phyloP scores from a whole-genome alignment of 2,797 vertebrate genomes.

The Pangasius sanitwongsei region DNA sequence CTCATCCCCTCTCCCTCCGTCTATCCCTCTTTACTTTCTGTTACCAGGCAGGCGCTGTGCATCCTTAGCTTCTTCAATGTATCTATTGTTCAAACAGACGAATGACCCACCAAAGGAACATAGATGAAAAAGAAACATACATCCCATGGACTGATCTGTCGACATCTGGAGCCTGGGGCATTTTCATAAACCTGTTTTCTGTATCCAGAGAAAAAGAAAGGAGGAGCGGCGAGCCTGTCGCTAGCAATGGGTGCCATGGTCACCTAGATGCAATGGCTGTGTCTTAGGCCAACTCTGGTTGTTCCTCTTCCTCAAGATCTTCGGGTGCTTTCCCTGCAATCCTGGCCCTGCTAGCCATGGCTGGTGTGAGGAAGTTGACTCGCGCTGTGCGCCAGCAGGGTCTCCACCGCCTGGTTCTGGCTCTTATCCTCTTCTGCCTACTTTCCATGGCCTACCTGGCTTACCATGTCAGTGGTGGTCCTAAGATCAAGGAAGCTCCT shows the following conservation, averaged over 20 bases:
- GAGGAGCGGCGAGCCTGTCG: constrained; percentile 38
- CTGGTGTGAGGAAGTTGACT: constrained; percentile 54
- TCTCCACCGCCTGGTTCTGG: constrained; percentile 76
- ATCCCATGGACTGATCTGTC: constrained; percentile 15
- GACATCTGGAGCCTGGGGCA: constrained; percentile 24
- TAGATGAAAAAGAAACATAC: constrained; percentile 1
- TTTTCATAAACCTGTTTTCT: constrained; percentile 17
- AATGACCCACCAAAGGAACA: constrained; percentile 30
- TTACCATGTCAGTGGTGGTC: constrained; percentile 90
- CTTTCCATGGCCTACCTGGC: constrained; percentile 90
- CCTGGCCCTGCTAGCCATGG: constrained; percentile 63
- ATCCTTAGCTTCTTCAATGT: constrained; percentile 8
- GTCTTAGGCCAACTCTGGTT: constrained; percentile 46
- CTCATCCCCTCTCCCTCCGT: neutral
- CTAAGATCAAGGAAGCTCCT: constrained; percentile 77
- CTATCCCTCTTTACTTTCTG: constrained; percentile 18
- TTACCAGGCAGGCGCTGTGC: constrained; percentile 58
- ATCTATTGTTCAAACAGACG: constrained; percentile 17
- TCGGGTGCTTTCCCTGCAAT: neutral
- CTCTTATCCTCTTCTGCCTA: constrained; percentile 91
- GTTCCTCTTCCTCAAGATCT: constrained; percentile 7
- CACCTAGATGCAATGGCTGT: constrained; percentile 51
- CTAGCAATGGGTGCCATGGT: constrained; percentile 60
- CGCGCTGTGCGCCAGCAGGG: constrained; percentile 56
- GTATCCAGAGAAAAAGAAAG: constrained; percentile 5